These are phyloP conservation scores for Pogonomyrmex californicus DNA, from an alignment of 1,140 invertebrate species.

Conservation along the genomic window DNA sequence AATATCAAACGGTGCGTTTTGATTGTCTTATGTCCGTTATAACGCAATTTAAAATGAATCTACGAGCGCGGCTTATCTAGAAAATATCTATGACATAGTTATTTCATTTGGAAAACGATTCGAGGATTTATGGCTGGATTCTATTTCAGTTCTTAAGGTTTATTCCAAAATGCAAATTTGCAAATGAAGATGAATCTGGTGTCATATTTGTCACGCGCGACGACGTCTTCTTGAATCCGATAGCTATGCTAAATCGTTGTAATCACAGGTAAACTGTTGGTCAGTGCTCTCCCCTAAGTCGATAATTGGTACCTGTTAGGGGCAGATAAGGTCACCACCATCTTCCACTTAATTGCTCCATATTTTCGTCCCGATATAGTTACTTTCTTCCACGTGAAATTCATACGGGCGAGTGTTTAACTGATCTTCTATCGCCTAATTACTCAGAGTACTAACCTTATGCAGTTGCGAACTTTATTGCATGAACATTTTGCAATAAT, in stretches of 20 bases:
- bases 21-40: neutral
- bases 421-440: neutral
- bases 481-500: constrained; percentile 20
- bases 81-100: constrained; percentile 12
- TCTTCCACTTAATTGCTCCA: constrained; percentile 66
- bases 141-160: neutral
- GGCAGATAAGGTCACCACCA: constrained; percentile 67
- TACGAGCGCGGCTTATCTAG: neutral
- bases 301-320: constrained; percentile 73
- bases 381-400: constrained; percentile 38
- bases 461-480: constrained; percentile 1
- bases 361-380: constrained; percentile 53
- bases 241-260: constrained; percentile 48
- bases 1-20: constrained; percentile 9
- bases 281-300: constrained; percentile 60
- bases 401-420: constrained; percentile 1
- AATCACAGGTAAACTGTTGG: constrained; percentile 67
- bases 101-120: constrained; percentile 13
- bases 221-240: constrained; percentile 51
- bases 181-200: neutral
- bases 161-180: neutral
- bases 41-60: constrained; percentile 18
- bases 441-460: neutral
- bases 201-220: constrained; percentile 3
- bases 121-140: neutral